These are phyloP conservation scores for Tenthredo amoena DNA, from an alignment of 2,888 invertebrate species.

Conservation along the genomic window DNA sequence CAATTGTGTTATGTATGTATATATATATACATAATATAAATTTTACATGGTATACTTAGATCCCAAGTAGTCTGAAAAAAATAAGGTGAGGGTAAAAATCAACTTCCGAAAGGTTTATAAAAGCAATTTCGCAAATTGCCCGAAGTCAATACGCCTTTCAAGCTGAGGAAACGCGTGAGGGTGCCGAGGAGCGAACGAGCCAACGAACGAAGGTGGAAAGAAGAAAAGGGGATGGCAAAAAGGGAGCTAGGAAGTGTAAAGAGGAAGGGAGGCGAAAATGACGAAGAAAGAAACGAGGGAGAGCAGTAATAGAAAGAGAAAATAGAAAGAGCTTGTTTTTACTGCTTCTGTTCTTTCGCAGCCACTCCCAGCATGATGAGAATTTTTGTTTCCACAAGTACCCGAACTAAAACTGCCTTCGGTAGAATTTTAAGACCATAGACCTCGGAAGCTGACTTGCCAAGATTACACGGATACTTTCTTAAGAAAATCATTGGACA, in stretches of 20 bases:
- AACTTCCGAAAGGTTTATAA: conserved; percentile 49
- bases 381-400: conserved; percentile 40
- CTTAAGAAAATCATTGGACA: neutral
- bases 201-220: conserved; percentile 35
- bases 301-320: conserved; percentile 29
- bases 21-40: neutral
- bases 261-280: conserved; percentile 25
- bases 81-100: conserved; percentile 43
- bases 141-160: conserved; percentile 51
- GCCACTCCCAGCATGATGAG: conserved; percentile 43
- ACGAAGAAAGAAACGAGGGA: conserved; percentile 20
- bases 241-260: conserved; percentile 25
- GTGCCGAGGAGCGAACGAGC: conserved; percentile 58
- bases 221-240: conserved; percentile 32
- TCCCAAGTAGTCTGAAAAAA: neutral
- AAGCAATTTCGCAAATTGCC: conserved; percentile 51
- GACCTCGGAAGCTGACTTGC: conserved; percentile 15
- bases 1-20: neutral
- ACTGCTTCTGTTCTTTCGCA: conserved; percentile 40
- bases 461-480: conserved; percentile 8
- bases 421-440: conserved; percentile 27
- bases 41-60: conserved; percentile 1
- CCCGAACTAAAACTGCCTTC: conserved; percentile 15
- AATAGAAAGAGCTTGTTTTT: conserved; percentile 48
- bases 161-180: conserved; percentile 33